phyloP scores from a whole-genome alignment of 2,797 vertebrate species.

The Coregonus suidteri region DNA sequence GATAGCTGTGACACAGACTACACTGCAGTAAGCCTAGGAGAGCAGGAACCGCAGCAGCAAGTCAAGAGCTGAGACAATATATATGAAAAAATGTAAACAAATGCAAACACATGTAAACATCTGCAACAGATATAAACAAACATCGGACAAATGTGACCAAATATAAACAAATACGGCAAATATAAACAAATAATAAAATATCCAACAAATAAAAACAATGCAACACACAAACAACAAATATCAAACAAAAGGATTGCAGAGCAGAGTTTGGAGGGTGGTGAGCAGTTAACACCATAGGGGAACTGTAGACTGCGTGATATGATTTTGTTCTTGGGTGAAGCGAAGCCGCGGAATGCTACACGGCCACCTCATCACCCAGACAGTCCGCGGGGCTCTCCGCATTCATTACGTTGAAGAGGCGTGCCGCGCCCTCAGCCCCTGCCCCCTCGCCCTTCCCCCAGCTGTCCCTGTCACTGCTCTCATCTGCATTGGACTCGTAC shows the following conservation, averaged over 20 bases:
- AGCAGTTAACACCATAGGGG: not conserved
- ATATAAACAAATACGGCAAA: not conserved
- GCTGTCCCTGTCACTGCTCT: slow-evolving; percentile 91
- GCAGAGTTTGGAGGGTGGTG: not conserved
- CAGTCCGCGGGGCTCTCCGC: slow-evolving; percentile 83
- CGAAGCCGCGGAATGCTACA: slow-evolving; percentile 64
- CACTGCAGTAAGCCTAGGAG: not conserved
- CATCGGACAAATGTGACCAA: not conserved
- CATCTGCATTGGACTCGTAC: slow-evolving; percentile 93
- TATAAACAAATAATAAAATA: no score
- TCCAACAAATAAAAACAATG: no score
- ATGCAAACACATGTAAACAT: not conserved
- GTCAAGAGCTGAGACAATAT: not conserved
- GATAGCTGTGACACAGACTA: not conserved
- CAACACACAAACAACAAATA: no score
- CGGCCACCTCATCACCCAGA: slow-evolving; percentile 87
- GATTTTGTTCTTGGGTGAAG: slow-evolving; percentile 37
- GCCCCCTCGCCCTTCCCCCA: slow-evolving; percentile 82
- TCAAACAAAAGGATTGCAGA: not conserved
- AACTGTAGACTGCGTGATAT: not conserved
- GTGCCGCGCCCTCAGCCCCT: slow-evolving; percentile 42
- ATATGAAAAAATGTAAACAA: not conserved
- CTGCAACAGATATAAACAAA: not conserved
- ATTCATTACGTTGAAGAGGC: slow-evolving; percentile 78
- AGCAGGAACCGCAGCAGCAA: not conserved